Evolutionary conservation across 2,113 vertebrate species (phyloP).

Genomic region (Oreocharis arfaki): DNA sequence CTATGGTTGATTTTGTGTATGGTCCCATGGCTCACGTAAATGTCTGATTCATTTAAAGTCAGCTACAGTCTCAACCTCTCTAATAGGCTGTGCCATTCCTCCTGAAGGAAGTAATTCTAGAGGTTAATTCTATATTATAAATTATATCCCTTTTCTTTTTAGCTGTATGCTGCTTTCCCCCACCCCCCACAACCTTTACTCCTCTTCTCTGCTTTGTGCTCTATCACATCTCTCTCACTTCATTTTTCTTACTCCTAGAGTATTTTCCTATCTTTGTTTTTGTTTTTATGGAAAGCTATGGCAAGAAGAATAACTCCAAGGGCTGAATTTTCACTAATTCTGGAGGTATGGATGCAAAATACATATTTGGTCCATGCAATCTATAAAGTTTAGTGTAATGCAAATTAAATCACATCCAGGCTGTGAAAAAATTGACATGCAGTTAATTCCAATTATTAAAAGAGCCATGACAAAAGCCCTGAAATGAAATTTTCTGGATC

Average conservation of each 20-base stretch:
- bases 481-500: slow-evolving; percentile 13
- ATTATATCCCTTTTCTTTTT: neutral
- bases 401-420: neutral
- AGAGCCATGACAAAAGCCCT: neutral
- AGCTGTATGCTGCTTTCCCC: neutral
- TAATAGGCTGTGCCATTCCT: neutral
- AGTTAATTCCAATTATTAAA: neutral
- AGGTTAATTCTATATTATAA: neutral
- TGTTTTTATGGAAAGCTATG: neutral
- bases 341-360: neutral
- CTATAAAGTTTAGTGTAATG: neutral
- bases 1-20: neutral
- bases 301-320: neutral
- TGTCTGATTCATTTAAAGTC: neutral
- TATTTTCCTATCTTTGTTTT: neutral
- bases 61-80: neutral
- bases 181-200: neutral
- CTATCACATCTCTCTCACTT: neutral
- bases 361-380: neutral
- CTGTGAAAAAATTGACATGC: neutral
- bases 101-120: neutral
- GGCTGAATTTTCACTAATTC: neutral
- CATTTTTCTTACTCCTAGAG: neutral
- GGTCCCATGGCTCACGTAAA: neutral
- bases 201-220: neutral